A percentile compares a stretch with the other conserved stretches of the same genome.
These are phyloP conservation scores for Danionella cerebrum DNA, from an alignment of 2,113 vertebrate species.

Conservation along the genomic window DNA sequence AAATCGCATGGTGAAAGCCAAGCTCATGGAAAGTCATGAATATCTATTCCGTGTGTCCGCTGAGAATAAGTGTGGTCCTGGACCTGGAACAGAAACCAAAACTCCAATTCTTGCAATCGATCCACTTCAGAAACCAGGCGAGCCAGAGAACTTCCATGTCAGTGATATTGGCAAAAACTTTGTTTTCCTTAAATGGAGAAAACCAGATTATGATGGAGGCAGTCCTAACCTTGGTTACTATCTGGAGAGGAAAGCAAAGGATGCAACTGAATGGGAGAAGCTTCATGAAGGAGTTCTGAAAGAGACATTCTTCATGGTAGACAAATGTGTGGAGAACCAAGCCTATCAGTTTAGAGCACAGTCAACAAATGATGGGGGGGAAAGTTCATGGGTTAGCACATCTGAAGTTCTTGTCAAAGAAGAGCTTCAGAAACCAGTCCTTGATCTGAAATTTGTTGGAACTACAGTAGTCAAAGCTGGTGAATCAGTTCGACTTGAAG, in stretches of 20 bases:
- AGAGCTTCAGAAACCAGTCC: conserved; percentile 88
- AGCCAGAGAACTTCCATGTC: conserved; percentile 91
- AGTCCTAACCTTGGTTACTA: conserved; percentile 89
- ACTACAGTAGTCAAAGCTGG: conserved; percentile 86
- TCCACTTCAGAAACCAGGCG: conserved; percentile 87
- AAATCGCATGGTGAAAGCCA: conserved; percentile 85
- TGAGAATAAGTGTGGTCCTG: conserved; percentile 91
- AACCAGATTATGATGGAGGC: conserved; percentile 91
- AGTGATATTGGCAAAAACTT: conserved; percentile 87
- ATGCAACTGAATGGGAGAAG: conserved; percentile 83
- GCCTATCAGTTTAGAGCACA: conserved; percentile 88
- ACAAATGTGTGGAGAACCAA: conserved; percentile 86
- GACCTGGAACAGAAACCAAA: conserved; percentile 84
- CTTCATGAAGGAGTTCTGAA: conserved; percentile 73
- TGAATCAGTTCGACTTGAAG: conserved; percentile 88
- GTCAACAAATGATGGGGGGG: conserved; percentile 88
- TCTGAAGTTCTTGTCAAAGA: conserved; percentile 86
- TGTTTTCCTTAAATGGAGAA: conserved; percentile 87
- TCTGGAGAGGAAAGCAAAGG: conserved; percentile 82
- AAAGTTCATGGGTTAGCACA: conserved; percentile 91
- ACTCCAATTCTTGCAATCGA: conserved; percentile 87
- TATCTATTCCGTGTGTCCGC: conserved; percentile 96
- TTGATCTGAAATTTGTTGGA: conserved; percentile 86
- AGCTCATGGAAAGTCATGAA: conserved; percentile 85
- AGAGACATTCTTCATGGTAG: conserved; percentile 86